Conservation (phyloP, 2,888 invertebrate genomes). For the Formica aserva region DNA sequence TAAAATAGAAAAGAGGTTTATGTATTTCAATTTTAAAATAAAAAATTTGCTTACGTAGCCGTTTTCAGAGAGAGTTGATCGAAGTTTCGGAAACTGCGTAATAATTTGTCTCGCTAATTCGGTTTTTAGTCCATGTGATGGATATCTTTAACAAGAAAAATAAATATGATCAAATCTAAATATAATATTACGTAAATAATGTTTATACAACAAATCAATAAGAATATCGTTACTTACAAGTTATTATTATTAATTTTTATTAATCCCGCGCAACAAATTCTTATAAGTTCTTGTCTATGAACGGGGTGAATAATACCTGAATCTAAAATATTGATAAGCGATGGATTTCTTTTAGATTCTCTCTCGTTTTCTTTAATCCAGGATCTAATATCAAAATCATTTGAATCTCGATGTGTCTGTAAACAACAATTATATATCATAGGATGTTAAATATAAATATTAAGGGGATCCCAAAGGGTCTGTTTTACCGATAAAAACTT, state of each 20-base stretch:
- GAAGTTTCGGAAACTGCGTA: neutral
- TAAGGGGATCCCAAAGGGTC: no score
- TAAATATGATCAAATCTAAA: neutral
- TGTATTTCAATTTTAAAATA: neutral
- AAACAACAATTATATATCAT: neutral
- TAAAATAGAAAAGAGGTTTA: neutral
- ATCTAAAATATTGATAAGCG: neutral
- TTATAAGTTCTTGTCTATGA: neutral
- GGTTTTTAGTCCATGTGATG: neutral
- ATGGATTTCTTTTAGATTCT: neutral
- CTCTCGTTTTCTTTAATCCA: neutral
- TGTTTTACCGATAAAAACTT: no score
- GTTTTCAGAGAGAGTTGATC: neutral
- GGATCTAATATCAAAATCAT: neutral
- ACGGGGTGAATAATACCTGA: neutral
- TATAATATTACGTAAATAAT: neutral
- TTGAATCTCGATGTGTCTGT: neutral
- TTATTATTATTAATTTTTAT: neutral
- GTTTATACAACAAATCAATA: neutral
- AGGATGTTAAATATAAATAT: neutral
- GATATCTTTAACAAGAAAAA: conserved; percentile 4
- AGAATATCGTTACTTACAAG: conserved; percentile 8
- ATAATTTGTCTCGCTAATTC: neutral
- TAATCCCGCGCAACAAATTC: neutral
- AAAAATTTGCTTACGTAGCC: conserved; percentile 1